A percentile compares a stretch with the other conserved stretches of the same genome.
phyloP scores from a whole-genome alignment of 1,140 invertebrate genomes.

The Psilanteris sp. region DNA sequence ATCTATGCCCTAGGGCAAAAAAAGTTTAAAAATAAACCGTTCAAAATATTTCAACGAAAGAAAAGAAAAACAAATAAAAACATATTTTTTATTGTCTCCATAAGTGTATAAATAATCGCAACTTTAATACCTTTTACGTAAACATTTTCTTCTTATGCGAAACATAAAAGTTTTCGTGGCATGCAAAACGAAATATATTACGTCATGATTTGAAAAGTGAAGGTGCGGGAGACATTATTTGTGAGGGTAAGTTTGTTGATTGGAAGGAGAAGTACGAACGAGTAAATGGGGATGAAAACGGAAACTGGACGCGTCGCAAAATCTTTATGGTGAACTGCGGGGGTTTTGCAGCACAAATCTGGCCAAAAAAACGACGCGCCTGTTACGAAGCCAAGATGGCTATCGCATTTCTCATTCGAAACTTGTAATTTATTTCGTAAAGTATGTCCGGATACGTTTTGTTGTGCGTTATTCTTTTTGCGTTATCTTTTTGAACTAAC shows the following conservation, averaged over 20 bases:
- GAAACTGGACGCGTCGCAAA: slow-evolving; percentile 66
- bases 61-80: no score
- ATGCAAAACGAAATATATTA: no score
- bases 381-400: slow-evolving; percentile 28
- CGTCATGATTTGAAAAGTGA: no score
- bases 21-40: no score
- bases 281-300: slow-evolving; percentile 62
- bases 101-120: no score
- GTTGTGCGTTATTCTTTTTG: slow-evolving; percentile 3
- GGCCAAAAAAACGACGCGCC: slow-evolving; percentile 26
- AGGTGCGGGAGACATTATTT: background rate
- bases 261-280: slow-evolving; percentile 17
- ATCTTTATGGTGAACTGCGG: slow-evolving; percentile 69
- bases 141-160: no score
- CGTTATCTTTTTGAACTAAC: slow-evolving; percentile 10
- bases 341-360: slow-evolving; percentile 28
- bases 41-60: no score
- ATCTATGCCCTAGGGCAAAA: no score
- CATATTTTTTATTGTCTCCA: no score
- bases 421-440: slow-evolving; percentile 42
- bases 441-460: slow-evolving; percentile 20
- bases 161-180: no score
- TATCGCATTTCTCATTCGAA: slow-evolving; percentile 31
- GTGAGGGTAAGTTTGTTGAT: slow-evolving; percentile 17
- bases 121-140: no score